phyloP scores from a whole-genome alignment of 2,797 vertebrate genomes.

The Paratrypauchen microcephalus region DNA sequence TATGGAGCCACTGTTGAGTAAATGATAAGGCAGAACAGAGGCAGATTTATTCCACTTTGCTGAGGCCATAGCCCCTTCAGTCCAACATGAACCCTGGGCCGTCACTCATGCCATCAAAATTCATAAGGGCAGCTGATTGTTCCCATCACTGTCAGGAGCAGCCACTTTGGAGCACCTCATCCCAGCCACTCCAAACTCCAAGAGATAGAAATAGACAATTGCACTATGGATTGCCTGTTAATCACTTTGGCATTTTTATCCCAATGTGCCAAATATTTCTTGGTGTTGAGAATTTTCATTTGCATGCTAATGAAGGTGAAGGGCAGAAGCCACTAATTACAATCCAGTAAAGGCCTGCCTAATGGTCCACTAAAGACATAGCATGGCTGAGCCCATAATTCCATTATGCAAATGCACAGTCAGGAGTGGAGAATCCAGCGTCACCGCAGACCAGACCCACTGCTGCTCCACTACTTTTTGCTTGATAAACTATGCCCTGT shows the following conservation, averaged over 20 bases:
- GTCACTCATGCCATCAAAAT: slow-evolving; percentile 47
- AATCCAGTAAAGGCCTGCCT: slow-evolving; percentile 87
- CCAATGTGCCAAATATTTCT: slow-evolving; percentile 80
- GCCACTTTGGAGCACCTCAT: slow-evolving; percentile 53
- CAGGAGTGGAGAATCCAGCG: slow-evolving; percentile 81
- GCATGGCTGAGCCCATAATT: slow-evolving; percentile 86
- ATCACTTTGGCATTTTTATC: slow-evolving; percentile 81
- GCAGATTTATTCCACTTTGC: slow-evolving; percentile 20
- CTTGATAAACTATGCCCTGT: slow-evolving; percentile 34
- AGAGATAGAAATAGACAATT: slow-evolving; percentile 75
- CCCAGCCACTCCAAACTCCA: slow-evolving; percentile 65
- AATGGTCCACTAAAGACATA: slow-evolving; percentile 87
- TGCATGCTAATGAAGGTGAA: slow-evolving; percentile 96
- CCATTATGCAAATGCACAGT: slow-evolving; percentile 92
- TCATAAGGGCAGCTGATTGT: slow-evolving; percentile 52
- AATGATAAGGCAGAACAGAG: slow-evolving; percentile 33
- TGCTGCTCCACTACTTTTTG: slow-evolving; percentile 49
- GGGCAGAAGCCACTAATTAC: slow-evolving; percentile 98
- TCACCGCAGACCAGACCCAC: slow-evolving; percentile 75
- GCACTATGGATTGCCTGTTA: slow-evolving; percentile 74
- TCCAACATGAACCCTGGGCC: slow-evolving; percentile 42
- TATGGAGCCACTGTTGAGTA: slow-evolving; percentile 8
- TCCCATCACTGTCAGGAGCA: slow-evolving; percentile 57
- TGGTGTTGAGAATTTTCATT: slow-evolving; percentile 85
- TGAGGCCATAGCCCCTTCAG: slow-evolving; percentile 36